Base-by-base conservation (phyloP, 37 sponge, comb jelly and placozoan species). In the Ianthella basta region DNA sequence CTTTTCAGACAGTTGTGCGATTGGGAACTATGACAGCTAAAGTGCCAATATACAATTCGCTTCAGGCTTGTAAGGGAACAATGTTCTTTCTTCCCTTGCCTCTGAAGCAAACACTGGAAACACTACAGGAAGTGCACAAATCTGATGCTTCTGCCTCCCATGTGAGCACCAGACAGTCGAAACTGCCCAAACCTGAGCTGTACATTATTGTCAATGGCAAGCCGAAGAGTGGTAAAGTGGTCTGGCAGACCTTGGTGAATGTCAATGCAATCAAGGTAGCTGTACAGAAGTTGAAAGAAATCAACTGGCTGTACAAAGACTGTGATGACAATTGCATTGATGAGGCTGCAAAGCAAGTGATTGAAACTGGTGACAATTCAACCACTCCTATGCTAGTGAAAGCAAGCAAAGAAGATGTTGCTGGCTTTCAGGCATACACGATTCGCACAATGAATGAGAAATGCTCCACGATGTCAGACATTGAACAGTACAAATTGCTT, bases 301-400 rank as follows among this genome's bases (percentile, higher is more conserved):
- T 80, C 19, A 91, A 91, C 81, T 91, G 88, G 92, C 82, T 91
- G 34, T 91, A 91, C 59, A 84, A 66, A 63, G 69, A 84, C 0
- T 65, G 88, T 0, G 60, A 79, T 55, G 82, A 80, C n/a, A 41
- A 60, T 15, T 39, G 54, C 33, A 35, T 91, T 78, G 88, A 91
- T 53, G 82, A 82, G 4, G 64, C 80, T 32, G 24, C 75, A 14
- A 91, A 88, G 40, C 27, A 61, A 61, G 10, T 61, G 4, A 61
- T 61, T 10, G 64, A 61, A 61, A 29, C 27, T 13, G 64, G 2
- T 61, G 4, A 5, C 29, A 61, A 61, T 27, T 12, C 64, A 29
- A 6, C 64, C 2, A 61, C 14, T 12, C 64, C 64, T 13, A 50
- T 86, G 72, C 12, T 86, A 21, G 87, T 69, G 36, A 86, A 80